A percentile compares a stretch with the other conserved stretches of the same genome.
phyloP scores from a whole-genome alignment of 2,888 invertebrate species.

The Nineta flava region DNA sequence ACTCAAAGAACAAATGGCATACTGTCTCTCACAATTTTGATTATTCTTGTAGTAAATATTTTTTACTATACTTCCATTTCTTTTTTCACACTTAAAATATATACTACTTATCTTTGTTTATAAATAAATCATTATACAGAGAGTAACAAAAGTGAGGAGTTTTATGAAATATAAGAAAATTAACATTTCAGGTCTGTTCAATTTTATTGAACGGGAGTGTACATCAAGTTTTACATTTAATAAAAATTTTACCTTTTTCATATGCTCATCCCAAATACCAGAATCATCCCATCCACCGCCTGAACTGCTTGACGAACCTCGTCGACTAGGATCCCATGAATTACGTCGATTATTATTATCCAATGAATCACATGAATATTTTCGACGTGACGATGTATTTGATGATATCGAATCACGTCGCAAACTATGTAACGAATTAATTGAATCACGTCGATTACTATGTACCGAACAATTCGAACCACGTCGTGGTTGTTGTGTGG shows the following conservation, averaged over 20 bases:
- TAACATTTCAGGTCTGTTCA: no score
- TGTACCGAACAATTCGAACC: slow-evolving; percentile 17
- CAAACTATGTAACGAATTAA: slow-evolving; percentile 17
- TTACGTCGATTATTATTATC: slow-evolving; percentile 41
- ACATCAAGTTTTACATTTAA: no score
- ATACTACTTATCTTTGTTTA: no score
- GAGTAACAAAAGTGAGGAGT: no score
- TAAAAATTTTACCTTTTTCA: background rate
- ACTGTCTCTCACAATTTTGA: no score
- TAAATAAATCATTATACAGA: no score
- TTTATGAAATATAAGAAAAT: no score
- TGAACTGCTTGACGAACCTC: slow-evolving; percentile 42
- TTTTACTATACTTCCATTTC: no score
- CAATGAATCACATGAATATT: slow-evolving; percentile 53
- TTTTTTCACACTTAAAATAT: no score
- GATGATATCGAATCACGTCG: slow-evolving; percentile 34
- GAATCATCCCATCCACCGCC: slow-evolving; percentile 44
- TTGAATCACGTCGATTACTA: slow-evolving; percentile 17
- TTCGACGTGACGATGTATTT: slow-evolving; percentile 31
- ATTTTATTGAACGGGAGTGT: no score
- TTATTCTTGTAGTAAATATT: no score
- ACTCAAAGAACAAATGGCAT: no score
- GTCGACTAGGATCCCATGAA: slow-evolving; percentile 50
- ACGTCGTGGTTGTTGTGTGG: slow-evolving; percentile 19
- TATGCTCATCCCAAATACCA: slow-evolving; percentile 11